A percentile compares a stretch with the other conserved stretches of the same genome.
phyloP scores from a whole-genome alignment of 2,113 vertebrate genomes.

The Amblyornis subalaris region DNA sequence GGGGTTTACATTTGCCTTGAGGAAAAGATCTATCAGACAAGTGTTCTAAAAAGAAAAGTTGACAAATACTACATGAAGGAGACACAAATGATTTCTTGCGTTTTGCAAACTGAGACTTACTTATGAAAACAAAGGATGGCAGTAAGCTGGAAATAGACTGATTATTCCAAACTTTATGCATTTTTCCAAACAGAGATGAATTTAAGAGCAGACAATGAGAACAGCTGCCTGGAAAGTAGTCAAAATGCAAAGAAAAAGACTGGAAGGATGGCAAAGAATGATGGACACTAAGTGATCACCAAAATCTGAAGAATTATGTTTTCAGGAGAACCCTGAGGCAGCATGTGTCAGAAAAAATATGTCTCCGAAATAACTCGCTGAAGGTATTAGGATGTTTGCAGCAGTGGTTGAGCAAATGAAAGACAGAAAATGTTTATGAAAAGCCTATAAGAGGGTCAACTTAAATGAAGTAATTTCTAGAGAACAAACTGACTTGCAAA shows the following conservation, averaged over 20 bases:
- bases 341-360: conserved; percentile 22
- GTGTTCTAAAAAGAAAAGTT: background rate
- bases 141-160: background rate
- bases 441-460: background rate
- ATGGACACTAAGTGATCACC: conserved; percentile 16
- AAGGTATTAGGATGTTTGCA: background rate
- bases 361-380: background rate
- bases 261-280: background rate
- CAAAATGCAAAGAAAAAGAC: background rate
- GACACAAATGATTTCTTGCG: background rate
- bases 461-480: background rate
- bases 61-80: conserved; percentile 20
- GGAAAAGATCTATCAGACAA: conserved; percentile 27
- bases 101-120: background rate
- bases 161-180: background rate
- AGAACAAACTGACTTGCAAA: background rate
- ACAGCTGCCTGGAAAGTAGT: background rate
- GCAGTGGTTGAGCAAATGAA: background rate
- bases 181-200: conserved; percentile 4
- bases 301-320: background rate
- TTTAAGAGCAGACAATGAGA: background rate
- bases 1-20: conserved; percentile 3
- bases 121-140: background rate
- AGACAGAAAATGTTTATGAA: background rate
- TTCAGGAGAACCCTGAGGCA: conserved; percentile 23